These are phyloP conservation scores for Zalophus californianus DNA, from an alignment of 2,797 vertebrate genomes.

Conservation along the genomic window DNA sequence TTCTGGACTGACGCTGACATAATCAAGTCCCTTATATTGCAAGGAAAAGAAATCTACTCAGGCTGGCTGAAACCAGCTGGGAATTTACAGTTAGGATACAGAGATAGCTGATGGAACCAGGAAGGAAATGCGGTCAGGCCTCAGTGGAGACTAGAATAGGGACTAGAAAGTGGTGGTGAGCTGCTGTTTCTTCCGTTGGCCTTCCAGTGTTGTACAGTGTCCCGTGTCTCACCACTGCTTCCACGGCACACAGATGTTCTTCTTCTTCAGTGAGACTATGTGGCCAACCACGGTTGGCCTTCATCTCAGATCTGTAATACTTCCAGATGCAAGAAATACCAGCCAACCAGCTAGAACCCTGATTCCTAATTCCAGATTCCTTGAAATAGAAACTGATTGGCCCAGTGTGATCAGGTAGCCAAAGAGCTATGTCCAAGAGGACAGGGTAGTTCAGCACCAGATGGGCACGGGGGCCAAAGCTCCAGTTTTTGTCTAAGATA, in stretches of 20 bases:
- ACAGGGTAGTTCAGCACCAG: background rate
- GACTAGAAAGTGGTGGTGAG: background rate
- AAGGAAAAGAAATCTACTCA: constrained; percentile 54
- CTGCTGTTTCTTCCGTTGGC: background rate
- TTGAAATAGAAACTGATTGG: background rate
- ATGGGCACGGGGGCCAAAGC: background rate
- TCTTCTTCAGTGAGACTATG: background rate
- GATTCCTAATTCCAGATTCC: background rate
- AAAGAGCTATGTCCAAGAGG: background rate
- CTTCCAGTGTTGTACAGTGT: background rate
- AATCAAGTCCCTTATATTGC: background rate
- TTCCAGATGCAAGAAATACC: constrained; percentile 17
- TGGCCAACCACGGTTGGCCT: background rate
- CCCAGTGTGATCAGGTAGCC: background rate
- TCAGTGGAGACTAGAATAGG: background rate
- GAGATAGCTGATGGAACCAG: background rate
- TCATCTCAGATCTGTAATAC: constrained; percentile 39
- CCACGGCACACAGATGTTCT: background rate
- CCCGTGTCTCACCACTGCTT: background rate
- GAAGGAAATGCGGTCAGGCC: background rate
- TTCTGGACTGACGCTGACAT: background rate
- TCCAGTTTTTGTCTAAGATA: background rate
- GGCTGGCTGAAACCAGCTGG: background rate
- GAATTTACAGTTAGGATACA: background rate
- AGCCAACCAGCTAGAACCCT: background rate